phyloP scores from a whole-genome alignment of 1,140 invertebrate species.

The Samia ricini region DNA sequence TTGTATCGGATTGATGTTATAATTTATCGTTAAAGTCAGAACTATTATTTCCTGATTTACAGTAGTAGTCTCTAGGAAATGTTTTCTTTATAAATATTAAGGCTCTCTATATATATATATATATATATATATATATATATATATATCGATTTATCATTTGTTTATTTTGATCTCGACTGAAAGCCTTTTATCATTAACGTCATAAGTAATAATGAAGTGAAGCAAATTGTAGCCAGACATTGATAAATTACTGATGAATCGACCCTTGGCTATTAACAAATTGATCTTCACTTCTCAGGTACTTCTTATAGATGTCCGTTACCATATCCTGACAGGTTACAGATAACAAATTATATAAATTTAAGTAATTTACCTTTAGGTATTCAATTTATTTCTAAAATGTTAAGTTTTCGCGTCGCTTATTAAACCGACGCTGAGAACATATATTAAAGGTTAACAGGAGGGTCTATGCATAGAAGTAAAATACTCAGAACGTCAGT shows the following conservation, averaged over 20 bases:
- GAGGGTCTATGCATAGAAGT: too few species aligned
- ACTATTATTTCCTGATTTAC: background rate
- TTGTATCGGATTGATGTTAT: background rate
- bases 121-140: too few species aligned
- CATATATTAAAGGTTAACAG: too few species aligned
- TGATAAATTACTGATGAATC: conserved; percentile 17
- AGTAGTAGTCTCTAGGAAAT: background rate
- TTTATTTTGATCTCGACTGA: background rate
- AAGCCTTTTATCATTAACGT: conserved; percentile 1
- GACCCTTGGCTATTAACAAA: conserved; percentile 12
- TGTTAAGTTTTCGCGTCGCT: too few species aligned
- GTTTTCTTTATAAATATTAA: background rate
- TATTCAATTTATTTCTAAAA: background rate
- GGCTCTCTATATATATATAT: too few species aligned
- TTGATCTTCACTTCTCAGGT: conserved; percentile 13
- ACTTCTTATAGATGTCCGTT: background rate
- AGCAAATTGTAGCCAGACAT: conserved; percentile 12
- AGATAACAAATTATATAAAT: too few species aligned
- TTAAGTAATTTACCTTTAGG: too few species aligned
- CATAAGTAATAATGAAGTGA: conserved; percentile 7
- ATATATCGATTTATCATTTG: background rate
- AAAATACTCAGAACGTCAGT: too few species aligned
- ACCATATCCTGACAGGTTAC: background rate
- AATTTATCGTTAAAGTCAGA: background rate
- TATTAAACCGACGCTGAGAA: too few species aligned